Base-by-base conservation (phyloP, 30 jellyfish, hydroid and myxozoan genomes). In the Aurelia aurita complex sp. Pacific region DNA sequence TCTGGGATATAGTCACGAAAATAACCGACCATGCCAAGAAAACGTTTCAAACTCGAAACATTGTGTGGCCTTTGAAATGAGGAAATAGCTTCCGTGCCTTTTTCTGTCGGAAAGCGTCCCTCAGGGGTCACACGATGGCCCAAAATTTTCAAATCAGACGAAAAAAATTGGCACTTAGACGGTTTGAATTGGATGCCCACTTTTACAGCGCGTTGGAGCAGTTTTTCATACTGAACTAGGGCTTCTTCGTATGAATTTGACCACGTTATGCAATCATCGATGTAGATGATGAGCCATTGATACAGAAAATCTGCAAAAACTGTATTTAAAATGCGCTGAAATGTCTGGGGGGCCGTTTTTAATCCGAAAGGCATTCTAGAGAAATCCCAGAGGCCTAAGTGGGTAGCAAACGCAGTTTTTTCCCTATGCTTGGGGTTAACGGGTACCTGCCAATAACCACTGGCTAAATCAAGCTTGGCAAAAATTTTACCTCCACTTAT, bases 251-350 rank as follows among this genome's bases (percentile, higher is more conserved):
- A 80, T 34, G 73, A 17, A 4, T n/a, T n/a, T n/a, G 89, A 68
- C 89, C 89, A 64, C 0, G 82, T 64, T 55, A 80, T 64, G 65
- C 89, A 52, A 69, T 81, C 90, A 17, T 81, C 83, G 76, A 79
- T 79, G 71, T 79, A 79, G 33, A 62, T 79, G n/a, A 77, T 77
- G 12, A 62, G 79, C 78, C 69, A 46, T 77, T 64, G 15, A 36
- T 77, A 50, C 36, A 57, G 3, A 59, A 57, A 16, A 43, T 64
- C 80, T 3, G 89, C 68, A 63, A 63, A 64, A 0, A 79, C 78
- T 1, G 40, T 79, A 54, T 64, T 64, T 59, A 67, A 17, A 16
- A 29, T 67, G 73, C 77, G 74, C 72, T 66, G 83, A 51, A 81
- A 67, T 1, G 66, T 51, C 72, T 46, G 83, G 11, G 90, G 83